Evolutionary conservation across 2,888 invertebrate genomes (phyloP).

Genomic region (Thera britannica): DNA sequence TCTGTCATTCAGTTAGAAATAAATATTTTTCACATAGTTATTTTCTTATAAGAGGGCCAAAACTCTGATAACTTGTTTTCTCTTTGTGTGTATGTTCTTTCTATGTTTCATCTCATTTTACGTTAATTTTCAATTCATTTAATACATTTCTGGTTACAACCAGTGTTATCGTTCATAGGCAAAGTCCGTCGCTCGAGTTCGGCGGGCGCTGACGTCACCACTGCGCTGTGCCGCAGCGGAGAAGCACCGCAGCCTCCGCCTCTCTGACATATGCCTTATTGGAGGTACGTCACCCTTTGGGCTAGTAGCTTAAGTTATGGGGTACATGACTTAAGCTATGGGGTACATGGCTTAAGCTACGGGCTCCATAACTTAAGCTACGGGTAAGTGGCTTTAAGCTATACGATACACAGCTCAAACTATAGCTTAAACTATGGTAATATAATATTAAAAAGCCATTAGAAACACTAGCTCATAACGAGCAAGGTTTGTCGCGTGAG

Average conservation of each 20-base stretch:
- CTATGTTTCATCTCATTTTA: neutral
- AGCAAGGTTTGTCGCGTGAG: too few species aligned
- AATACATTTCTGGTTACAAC: conserved; percentile 2
- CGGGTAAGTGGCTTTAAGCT: too few species aligned
- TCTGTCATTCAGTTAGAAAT: too few species aligned
- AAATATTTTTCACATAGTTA: too few species aligned
- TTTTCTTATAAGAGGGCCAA: too few species aligned
- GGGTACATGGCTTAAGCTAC: neutral
- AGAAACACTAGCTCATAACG: too few species aligned
- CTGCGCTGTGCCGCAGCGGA: conserved; percentile 73
- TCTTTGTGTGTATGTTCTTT: too few species aligned
- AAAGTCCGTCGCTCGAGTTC: conserved; percentile 69
- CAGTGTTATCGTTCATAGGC: conserved; percentile 52
- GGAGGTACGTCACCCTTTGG: conserved; percentile 75
- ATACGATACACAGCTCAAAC: too few species aligned
- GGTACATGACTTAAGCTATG: neutral
- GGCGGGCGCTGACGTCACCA: conserved; percentile 67
- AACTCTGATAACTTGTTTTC: too few species aligned
- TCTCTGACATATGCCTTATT: conserved; percentile 87
- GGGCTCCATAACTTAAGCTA: neutral
- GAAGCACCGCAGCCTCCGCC: conserved; percentile 65
- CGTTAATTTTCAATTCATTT: neutral
- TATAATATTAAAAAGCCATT: too few species aligned
- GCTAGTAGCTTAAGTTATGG: neutral
- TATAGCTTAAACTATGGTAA: too few species aligned